Evolutionary conservation across 2,113 vertebrate species (phyloP), one percentile per base, ranked within the genome.

Genomic region (Panurus biarmicus): DNA sequence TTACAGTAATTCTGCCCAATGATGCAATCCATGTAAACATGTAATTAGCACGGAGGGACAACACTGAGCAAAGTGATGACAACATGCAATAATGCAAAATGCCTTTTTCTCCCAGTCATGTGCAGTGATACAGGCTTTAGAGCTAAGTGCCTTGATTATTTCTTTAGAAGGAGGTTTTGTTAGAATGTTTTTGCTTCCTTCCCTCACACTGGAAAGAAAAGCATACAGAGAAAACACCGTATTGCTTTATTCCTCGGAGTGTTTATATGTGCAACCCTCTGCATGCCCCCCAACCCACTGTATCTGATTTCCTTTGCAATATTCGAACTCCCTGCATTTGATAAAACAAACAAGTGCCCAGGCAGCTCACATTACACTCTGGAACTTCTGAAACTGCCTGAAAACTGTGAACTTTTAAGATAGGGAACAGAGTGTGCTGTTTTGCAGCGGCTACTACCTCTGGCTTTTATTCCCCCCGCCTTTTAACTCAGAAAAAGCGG

Each of bases 1-100:
- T 96, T 95, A 90, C 86, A 95, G 92, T 95, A 75, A 96, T 97
- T 92, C 94, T 57, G 56, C 70, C 90, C 62, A 89, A 36, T 95
- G 93, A 96, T 96, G 95, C 86, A 93, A 87, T 73, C 73, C 88
- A 48, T 82, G 84, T 95, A 94, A 95, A 93, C 83, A 93, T 92
- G 90, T 92, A 87, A 95, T 97, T 94, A 96, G 84, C 90, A 95
- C 38, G 38, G 45, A 71, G 89, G 89, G 83, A 82, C 90, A 95
- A 92, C 92, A 90, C 47, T 7, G 53, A 89, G 95, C 74, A 44
- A 78, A 91, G 89, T 33, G 89, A 96, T 96, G 93, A 93, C 94
- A 94, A 28, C 76, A 36, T 6, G 79, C 80, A 92, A 79, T 79
- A 72, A 85, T 92, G 93, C 86, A 92, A 89, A 81, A 76, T 38